A percentile compares a stretch with the other conserved stretches of the same genome.
phyloP scores from a whole-genome alignment of 2,113 vertebrate species.

The Neodontobutis hainanensis region DNA sequence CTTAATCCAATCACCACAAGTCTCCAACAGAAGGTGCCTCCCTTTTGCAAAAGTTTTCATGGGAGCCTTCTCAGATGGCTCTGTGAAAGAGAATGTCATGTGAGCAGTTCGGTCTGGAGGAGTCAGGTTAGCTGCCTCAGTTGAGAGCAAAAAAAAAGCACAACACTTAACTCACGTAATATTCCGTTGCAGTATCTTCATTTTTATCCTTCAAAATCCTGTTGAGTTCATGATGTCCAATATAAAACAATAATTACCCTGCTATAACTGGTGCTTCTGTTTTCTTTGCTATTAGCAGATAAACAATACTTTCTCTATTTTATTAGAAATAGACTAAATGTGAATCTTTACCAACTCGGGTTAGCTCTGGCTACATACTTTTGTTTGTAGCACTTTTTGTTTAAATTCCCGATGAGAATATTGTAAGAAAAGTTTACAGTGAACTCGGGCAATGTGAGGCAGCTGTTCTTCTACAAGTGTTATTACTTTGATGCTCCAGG shows the following conservation, averaged over 20 bases:
- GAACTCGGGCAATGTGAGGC: neutral
- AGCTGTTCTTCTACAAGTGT: neutral
- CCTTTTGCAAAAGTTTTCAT: too few species aligned
- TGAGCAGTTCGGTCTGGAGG: too few species aligned
- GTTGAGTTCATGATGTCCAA: too few species aligned
- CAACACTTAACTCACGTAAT: too few species aligned
- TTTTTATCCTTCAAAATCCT: neutral
- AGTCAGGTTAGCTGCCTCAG: too few species aligned
- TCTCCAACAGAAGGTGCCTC: too few species aligned
- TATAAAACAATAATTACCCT: too few species aligned
- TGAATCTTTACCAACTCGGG: neutral
- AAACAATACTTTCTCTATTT: neutral
- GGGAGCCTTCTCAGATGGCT: too few species aligned
- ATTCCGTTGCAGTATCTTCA: neutral
- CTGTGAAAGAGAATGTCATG: too few species aligned
- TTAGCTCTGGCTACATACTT: neutral
- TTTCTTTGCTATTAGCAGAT: neutral
- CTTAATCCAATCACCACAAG: too few species aligned
- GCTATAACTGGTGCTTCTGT: conserved; percentile 11
- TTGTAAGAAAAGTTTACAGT: conserved; percentile 5
- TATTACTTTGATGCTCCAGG: neutral
- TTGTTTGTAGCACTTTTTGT: neutral
- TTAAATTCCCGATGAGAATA: neutral
- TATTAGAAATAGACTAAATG: neutral
- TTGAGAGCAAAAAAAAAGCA: too few species aligned